phyloP scores from a whole-genome alignment of 2,888 invertebrate genomes.

The Nyleta sp. region DNA sequence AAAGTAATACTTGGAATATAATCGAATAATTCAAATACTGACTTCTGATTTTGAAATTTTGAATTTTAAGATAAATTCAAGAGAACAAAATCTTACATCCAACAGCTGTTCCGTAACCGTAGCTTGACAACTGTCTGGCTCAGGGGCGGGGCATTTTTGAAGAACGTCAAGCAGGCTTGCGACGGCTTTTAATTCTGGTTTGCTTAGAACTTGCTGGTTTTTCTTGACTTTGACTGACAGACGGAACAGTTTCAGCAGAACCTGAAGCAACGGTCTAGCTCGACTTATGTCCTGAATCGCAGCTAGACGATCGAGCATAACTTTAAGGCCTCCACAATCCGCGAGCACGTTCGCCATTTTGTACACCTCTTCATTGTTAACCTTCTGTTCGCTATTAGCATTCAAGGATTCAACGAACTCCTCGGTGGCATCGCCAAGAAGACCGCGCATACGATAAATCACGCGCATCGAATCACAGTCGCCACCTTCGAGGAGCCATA shows the following conservation, averaged over 20 bases:
- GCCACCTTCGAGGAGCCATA: slow-evolving; percentile 94
- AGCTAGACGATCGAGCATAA: slow-evolving; percentile 93
- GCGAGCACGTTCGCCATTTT: slow-evolving; percentile 94
- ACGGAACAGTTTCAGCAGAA: slow-evolving; percentile 94
- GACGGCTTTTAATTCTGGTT: slow-evolving; percentile 92
- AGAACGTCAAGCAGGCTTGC: slow-evolving; percentile 93
- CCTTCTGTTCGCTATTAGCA: slow-evolving; percentile 91
- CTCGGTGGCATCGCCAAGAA: slow-evolving; percentile 99
- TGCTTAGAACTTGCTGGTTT: slow-evolving; percentile 94
- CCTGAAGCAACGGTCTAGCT: slow-evolving; percentile 93
- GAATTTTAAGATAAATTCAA: not conserved
- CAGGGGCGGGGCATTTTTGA: slow-evolving; percentile 87
- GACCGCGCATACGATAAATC: slow-evolving; percentile 98
- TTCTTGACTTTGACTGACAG: slow-evolving; percentile 95
- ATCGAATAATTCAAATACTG: too few relatives aligned
- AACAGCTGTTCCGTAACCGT: slow-evolving; percentile 95
- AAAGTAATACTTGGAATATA: too few relatives aligned
- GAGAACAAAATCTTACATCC: slow-evolving; percentile 84
- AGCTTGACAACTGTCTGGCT: slow-evolving; percentile 88
- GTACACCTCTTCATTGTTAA: slow-evolving; percentile 97
- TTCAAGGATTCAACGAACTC: slow-evolving; percentile 98
- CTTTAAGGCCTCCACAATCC: slow-evolving; percentile 90
- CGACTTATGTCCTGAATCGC: slow-evolving; percentile 93
- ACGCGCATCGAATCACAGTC: slow-evolving; percentile 98
- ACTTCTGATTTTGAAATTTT: too few relatives aligned